These are phyloP conservation scores for Willowsia nigromaculata DNA, from an alignment of 2,888 invertebrate genomes.

Conservation along the genomic window DNA sequence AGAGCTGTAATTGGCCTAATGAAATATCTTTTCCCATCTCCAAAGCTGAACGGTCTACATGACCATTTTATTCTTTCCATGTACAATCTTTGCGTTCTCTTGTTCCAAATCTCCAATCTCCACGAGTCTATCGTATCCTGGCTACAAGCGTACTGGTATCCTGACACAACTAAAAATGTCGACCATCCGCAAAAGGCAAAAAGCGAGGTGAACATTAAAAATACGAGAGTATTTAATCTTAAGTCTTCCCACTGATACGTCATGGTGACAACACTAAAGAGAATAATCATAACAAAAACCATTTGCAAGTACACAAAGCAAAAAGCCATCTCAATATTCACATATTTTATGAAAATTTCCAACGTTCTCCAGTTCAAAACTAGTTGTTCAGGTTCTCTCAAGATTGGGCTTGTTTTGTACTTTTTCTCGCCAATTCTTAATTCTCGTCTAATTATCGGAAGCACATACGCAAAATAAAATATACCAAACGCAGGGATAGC, in stretches of 20 bases:
- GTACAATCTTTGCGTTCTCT: not conserved
- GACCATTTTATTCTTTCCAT: conserved; percentile 36
- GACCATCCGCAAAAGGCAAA: conserved; percentile 16
- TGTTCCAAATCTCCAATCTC: not conserved
- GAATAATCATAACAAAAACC: not conserved
- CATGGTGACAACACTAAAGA: conserved; percentile 24
- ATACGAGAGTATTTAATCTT: not conserved
- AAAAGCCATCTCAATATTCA: not conserved
- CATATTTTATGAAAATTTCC: conserved; percentile 23
- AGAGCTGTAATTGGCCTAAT: conserved; percentile 10
- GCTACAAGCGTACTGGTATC: not conserved
- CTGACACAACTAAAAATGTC: not conserved
- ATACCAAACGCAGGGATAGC: not conserved
- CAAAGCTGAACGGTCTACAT: not conserved
- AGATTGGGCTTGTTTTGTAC: not conserved
- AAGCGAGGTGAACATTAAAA: not conserved
- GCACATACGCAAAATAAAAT: not conserved
- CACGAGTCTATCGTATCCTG: conserved; percentile 22
- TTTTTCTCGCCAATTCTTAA: not conserved
- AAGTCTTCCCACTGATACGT: conserved; percentile 1
- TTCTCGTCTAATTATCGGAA: conserved; percentile 7
- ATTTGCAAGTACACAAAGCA: conserved; percentile 9
- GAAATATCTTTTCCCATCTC: not conserved
- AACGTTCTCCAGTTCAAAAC: not conserved
- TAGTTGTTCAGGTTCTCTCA: not conserved